Conservation (phyloP, 2,113 vertebrate genomes). For the Gallinago jamesoni region DNA sequence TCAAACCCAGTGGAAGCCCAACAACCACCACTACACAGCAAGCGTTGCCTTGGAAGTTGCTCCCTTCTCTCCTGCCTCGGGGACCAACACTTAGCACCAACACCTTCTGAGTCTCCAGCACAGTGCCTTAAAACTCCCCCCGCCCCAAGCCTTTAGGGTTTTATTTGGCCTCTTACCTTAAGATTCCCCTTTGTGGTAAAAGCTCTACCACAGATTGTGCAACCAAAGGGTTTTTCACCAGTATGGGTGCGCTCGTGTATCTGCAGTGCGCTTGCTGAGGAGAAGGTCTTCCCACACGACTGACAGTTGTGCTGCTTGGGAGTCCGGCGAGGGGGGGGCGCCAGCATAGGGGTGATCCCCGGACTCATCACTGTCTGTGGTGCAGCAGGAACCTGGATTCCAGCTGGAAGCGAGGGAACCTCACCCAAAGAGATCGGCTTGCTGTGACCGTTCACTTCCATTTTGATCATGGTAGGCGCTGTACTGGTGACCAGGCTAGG, state of each 20-base stretch:
- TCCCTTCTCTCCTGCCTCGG: background rate
- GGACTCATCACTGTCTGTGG: constrained; percentile 90
- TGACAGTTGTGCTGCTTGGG: constrained; percentile 99
- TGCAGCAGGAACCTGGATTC: constrained; percentile 86
- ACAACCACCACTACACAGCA: background rate
- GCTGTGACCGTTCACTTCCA: constrained; percentile 96
- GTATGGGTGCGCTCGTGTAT: constrained; percentile 99
- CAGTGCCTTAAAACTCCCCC: background rate
- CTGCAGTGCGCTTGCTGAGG: constrained; percentile 97
- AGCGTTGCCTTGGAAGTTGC: background rate
- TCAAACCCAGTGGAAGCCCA: background rate
- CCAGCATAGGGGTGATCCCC: constrained; percentile 92
- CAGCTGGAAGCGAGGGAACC: constrained; percentile 85
- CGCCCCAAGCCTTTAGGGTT: constrained; percentile 34
- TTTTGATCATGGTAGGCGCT: constrained; percentile 92
- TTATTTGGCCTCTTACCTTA: constrained; percentile 86
- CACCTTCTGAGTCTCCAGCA: background rate
- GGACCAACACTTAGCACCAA: background rate
- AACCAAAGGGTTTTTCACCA: constrained; percentile 98
- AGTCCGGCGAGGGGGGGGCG: constrained; percentile 93
- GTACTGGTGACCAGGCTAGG: constrained; percentile 88
- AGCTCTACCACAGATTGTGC: constrained; percentile 96
- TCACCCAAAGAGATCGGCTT: constrained; percentile 88
- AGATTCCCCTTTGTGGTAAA: constrained; percentile 99
- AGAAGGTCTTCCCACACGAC: constrained; percentile 98